Percentiles rank a stretch among this genome's conserved stretches.
Conservation (phyloP, 2,797 vertebrate genomes). For the Crenuchus spilurus region DNA sequence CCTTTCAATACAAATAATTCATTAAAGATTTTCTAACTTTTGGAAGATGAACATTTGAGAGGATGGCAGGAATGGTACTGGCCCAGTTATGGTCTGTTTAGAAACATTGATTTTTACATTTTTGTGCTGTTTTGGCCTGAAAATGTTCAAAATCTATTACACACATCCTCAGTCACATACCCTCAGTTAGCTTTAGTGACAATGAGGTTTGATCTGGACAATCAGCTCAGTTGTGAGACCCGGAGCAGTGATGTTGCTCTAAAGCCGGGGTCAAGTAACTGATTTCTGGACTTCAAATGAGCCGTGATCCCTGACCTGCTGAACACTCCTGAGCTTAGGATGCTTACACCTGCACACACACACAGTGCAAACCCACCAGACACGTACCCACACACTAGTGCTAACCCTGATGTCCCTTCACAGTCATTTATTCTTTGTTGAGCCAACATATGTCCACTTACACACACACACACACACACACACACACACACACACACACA, state of each 20-base stretch:
- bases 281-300: slow-evolving; percentile 48
- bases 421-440: not conserved
- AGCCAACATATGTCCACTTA: not conserved
- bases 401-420: not conserved
- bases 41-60: too few species aligned
- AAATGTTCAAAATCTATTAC: not conserved
- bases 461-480: slow-evolving; percentile 18
- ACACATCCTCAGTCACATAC: slow-evolving; percentile 33
- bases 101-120: too few species aligned
- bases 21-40: too few species aligned
- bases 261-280: slow-evolving; percentile 49
- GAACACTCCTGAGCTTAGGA: slow-evolving; percentile 36
- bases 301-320: slow-evolving; percentile 44
- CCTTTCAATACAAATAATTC: too few species aligned
- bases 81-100: too few species aligned
- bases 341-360: not conserved
- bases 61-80: too few species aligned
- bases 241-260: slow-evolving; percentile 32
- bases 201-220: slow-evolving; percentile 44
- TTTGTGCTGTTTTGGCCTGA: not conserved
- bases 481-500: slow-evolving; percentile 51
- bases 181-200: too few species aligned
- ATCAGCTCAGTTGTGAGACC: slow-evolving; percentile 46
- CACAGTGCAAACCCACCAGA: not conserved
- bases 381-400: too few species aligned